Percentiles rank a stretch among this genome's conserved stretches.
Conservation (phyloP, 1,140 invertebrate genomes). For the Drosophila sproati region DNA sequence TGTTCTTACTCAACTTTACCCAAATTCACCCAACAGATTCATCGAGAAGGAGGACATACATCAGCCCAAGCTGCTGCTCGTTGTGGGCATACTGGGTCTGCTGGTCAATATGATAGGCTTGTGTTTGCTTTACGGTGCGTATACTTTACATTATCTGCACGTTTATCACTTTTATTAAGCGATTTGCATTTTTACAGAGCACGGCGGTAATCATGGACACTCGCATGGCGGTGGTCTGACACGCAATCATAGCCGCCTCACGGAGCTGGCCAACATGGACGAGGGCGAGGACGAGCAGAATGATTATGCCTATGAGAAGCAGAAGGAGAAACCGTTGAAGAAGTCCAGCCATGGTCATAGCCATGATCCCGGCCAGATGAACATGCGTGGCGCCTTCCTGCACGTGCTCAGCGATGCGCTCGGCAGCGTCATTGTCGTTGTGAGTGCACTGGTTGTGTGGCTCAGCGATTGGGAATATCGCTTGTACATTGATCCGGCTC, state of each 20-base stretch:
- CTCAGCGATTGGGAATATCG: conserved; percentile 92
- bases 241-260: conserved; percentile 85
- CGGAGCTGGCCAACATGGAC: conserved; percentile 87
- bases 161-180: conserved; percentile 2
- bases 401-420: conserved; percentile 98
- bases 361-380: conserved; percentile 93
- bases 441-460: conserved; percentile 96
- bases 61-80: conserved; percentile 90
- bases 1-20: no score
- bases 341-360: conserved; percentile 86
- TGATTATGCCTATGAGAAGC: conserved; percentile 79
- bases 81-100: conserved; percentile 92
- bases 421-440: conserved; percentile 98
- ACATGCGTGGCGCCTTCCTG: conserved; percentile 98
- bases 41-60: conserved; percentile 94
- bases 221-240: conserved; percentile 90
- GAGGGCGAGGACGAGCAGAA: conserved; percentile 91
- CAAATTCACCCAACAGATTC: conserved; percentile 85
- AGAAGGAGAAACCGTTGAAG: conserved; percentile 76
- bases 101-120: conserved; percentile 94
- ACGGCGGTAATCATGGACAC: conserved; percentile 90
- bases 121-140: conserved; percentile 91
- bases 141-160: neutral
- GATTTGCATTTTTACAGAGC: conserved; percentile 86
- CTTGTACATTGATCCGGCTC: conserved; percentile 96